Evolutionary conservation across 2,113 vertebrate genomes (phyloP), one percentile per base, ranked within the genome.

Genomic region (Penelope pileata): DNA sequence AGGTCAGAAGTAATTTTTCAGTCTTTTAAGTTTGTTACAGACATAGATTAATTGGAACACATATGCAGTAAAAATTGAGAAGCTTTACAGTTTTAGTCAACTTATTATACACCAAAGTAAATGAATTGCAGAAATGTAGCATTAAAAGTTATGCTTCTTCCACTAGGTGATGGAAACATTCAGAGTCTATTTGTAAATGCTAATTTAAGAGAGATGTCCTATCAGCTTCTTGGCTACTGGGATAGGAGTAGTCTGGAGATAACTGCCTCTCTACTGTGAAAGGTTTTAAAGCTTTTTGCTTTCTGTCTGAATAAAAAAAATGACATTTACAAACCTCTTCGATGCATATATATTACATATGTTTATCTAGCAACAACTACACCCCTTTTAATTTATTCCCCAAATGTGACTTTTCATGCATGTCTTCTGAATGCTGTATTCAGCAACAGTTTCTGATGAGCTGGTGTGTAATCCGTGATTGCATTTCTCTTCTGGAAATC

Each of bases 201-300:
- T 97, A 94, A 78, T 93, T 97, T 80, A 82, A 74, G 88, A 96
- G 88, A 88, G 79, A 95, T 86, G 70, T 75, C 93, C 86, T 94
- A 90, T 95, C 78, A 95, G 72, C 91, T 96, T 97, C 96, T 96
- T 94, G 95, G 94, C 92, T 97, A 96, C 85, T 93, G 94, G 97
- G 90, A 96, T 63, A 96, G 67, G 94, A 97, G 93, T 97, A 96
- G 69, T 93, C 94, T 97, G 94, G 91, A 94, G 78, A 94, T 92
- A 93, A 95, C 96, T 96, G 96, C 87, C 91, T 97, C 94, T 84
- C 91, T 96, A 90, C 88, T 86, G 62, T 95, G 96, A 96, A 97
- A 97, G 94, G 95, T 96, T 96, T 98, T 97, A 98, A 98, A 97
- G 97, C 96, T 97, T 95, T 97, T 96, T 96, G 96, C 96, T 97